Base-by-base conservation (phyloP, 2,888 invertebrate species). In the Bruchidius siliquastri region DNA sequence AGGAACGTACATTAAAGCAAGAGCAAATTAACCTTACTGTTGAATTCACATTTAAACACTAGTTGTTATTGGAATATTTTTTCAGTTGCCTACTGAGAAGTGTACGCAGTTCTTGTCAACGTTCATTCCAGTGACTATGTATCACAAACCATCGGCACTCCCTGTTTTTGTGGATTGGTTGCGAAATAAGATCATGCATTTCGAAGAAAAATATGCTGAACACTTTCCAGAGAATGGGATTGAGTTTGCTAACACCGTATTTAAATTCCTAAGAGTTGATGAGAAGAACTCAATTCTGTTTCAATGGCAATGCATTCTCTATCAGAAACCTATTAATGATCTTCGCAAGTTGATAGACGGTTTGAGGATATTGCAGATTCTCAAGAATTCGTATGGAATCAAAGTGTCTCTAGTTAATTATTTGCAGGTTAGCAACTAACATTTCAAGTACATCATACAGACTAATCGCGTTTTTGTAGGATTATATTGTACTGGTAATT, bases 141-240 rank as follows among this genome's bases (percentile, higher is more conserved):
- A 77, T 18, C 75, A 82, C 75, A 67, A 79, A 22, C 83, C 85
- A 20, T 73, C 80, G 1, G 73, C 80, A 30, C 69, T 83, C 26
- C 73, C 76, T 0, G 69, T 81, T 4, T 82, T 85, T 72, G 79
- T 83, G 8, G 77, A 80, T 74, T 85, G 84, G 85, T 73, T 84
- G 18, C 73, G 79, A 49, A 74, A 76, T 13, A 81, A 79, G 75
- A 79, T 84, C 21, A 80, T 77, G 68, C 69, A 77, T 21, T 72
- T 83, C 26, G 85, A 85, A 76, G 78, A 74, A 30, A 75, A 79
- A 10, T 30, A 79, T 68, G 71, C 22, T 20, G 73, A 68, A 20
- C 81, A 86, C 68, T 88, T 88, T 80, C 85, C 85, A 0, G 79
- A 83, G 20, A 83, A 83, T 74, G 84, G 86, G 2, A 78, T 81